Evolutionary conservation across 2,113 vertebrate species (phyloP).

Genomic region (Chamaetylas fuelleborni): DNA sequence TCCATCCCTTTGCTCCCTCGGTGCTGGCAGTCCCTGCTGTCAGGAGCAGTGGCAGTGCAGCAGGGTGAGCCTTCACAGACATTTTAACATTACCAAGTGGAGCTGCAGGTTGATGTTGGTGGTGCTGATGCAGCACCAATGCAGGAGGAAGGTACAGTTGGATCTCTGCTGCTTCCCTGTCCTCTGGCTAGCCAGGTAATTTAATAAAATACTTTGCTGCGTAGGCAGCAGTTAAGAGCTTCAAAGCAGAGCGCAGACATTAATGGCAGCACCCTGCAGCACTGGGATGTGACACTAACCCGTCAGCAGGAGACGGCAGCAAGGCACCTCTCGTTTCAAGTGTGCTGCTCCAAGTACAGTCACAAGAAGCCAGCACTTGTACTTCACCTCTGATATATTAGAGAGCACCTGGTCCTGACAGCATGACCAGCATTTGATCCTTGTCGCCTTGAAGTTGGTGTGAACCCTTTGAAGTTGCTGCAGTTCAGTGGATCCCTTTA

Average conservation of each 20-base stretch:
- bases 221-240: neutral
- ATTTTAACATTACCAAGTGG: accelerated
- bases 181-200: neutral
- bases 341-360: neutral
- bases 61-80: neutral
- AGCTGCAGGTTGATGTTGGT: neutral
- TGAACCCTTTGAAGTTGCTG: neutral
- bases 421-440: constrained; percentile 6
- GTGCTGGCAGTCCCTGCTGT: neutral
- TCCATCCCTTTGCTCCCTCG: neutral
- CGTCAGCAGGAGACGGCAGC: neutral
- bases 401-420: constrained; percentile 9
- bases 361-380: neutral
- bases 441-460: neutral
- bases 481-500: constrained; percentile 26
- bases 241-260: neutral
- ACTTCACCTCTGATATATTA: constrained; percentile 5
- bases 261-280: neutral
- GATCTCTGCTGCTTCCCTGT: neutral
- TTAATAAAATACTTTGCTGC: neutral
- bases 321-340: neutral
- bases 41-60: neutral
- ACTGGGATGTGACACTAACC: neutral
- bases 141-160: neutral
- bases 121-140: neutral